phyloP scores from a whole-genome alignment of 1,140 invertebrate species.

The Hycleus cichorii region DNA sequence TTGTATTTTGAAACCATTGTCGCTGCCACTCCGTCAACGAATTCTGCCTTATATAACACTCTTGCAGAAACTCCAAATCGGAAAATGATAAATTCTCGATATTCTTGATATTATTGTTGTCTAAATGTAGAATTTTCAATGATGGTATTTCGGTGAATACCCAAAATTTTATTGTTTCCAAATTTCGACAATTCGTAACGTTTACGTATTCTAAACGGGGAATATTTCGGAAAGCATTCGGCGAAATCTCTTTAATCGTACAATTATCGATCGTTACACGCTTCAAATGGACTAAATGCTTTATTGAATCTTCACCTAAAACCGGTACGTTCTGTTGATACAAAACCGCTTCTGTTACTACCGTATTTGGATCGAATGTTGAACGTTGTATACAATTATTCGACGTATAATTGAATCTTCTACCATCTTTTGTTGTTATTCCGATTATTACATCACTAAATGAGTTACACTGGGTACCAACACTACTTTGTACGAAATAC shows the following conservation, averaged over 20 bases:
- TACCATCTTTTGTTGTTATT: background rate
- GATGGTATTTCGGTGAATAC: background rate
- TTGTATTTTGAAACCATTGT: conserved; percentile 8
- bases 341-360: background rate
- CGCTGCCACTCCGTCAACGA: background rate
- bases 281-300: conserved; percentile 9
- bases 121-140: background rate
- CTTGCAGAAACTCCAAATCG: background rate
- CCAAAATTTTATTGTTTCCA: background rate
- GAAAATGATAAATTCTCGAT: conserved; percentile 3
- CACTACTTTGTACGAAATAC: too few species aligned
- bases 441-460: background rate
- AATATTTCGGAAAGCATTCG: background rate
- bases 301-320: conserved; percentile 10
- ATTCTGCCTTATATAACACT: conserved; percentile 1
- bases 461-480: background rate
- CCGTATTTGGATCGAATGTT: background rate
- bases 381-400: background rate
- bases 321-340: conserved; percentile 6
- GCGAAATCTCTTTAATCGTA: background rate
- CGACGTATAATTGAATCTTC: background rate
- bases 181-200: background rate
- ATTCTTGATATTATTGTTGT: background rate
- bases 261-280: conserved; percentile 7
- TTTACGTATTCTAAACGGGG: background rate